Evolutionary conservation across 2,888 invertebrate species (phyloP).

Genomic region (Lymantria dispar): DNA sequence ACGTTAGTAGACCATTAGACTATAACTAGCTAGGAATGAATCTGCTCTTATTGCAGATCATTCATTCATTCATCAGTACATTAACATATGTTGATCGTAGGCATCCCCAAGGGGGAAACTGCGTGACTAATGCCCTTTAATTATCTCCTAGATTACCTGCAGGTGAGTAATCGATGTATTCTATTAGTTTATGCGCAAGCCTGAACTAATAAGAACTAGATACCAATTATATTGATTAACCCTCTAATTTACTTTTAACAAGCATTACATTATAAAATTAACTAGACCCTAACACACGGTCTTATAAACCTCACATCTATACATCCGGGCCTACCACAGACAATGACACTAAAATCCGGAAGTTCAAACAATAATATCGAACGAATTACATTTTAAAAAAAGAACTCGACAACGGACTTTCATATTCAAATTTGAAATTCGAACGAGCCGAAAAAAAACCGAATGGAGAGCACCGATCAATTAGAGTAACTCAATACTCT

Average conservation of each 20-base stretch:
- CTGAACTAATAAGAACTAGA: no score
- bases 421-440: conserved; percentile 61
- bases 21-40: no score
- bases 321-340: conserved; percentile 24
- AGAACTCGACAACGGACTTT: conserved; percentile 45
- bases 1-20: no score
- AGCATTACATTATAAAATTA: background rate
- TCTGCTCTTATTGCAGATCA: no score
- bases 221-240: background rate
- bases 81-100: no score
- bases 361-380: conserved; percentile 36
- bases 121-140: no score
- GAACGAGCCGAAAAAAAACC: conserved; percentile 56
- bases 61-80: no score
- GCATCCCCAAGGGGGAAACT: no score
- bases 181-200: no score
- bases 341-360: conserved; percentile 35
- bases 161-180: no score
- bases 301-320: background rate
- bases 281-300: background rate
- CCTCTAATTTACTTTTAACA: background rate
- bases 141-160: no score
- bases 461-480: conserved; percentile 63
- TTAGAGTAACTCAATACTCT: conserved; percentile 81
- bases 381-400: conserved; percentile 29